These are phyloP conservation scores for Sylvilagus floridanus DNA, from an alignment of 2,797 vertebrate species.

Conservation along the genomic window DNA sequence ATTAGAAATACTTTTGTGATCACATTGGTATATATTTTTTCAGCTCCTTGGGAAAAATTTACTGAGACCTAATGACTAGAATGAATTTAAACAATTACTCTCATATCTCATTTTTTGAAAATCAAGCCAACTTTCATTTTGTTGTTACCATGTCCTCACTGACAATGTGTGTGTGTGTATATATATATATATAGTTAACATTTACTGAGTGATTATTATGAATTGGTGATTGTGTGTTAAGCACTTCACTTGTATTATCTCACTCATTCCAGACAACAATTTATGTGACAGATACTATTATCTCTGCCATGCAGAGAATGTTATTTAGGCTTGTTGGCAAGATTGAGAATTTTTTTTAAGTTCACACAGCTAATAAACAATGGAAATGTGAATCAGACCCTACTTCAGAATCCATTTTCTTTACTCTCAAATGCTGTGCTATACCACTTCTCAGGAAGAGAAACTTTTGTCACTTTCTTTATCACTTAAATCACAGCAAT, in stretches of 20 bases:
- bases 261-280: slow-evolving; percentile 32
- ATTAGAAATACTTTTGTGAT: slow-evolving; percentile 12
- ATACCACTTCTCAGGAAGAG: background rate
- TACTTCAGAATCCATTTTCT: slow-evolving; percentile 3
- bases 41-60: background rate
- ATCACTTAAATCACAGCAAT: background rate
- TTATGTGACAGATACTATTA: background rate
- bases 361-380: background rate
- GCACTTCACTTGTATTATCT: background rate
- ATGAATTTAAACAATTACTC: slow-evolving; percentile 39
- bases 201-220: background rate
- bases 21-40: background rate
- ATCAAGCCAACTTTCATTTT: background rate
- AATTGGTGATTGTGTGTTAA: background rate
- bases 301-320: background rate
- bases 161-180: background rate
- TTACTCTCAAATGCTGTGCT: background rate
- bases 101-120: slow-evolving; percentile 21
- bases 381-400: background rate
- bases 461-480: slow-evolving; percentile 17
- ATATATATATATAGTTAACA: background rate
- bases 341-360: background rate
- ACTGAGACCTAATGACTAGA: slow-evolving; percentile 6
- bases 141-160: background rate
- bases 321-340: slow-evolving; percentile 15